phyloP scores from a whole-genome alignment of 2,113 vertebrate genomes.

The Morone chrysops region DNA sequence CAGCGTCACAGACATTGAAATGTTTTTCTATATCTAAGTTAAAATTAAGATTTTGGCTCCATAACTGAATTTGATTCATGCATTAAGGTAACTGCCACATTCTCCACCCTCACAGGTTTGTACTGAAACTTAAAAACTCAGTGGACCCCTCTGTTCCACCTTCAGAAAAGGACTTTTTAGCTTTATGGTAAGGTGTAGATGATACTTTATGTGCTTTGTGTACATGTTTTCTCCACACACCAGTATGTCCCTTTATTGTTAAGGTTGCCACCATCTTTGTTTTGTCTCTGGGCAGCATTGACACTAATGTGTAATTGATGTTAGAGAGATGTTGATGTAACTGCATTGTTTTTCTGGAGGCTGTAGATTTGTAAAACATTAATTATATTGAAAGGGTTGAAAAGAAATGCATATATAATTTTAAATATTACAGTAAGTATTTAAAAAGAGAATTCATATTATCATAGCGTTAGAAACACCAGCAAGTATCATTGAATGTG shows the following conservation, averaged over 20 bases:
- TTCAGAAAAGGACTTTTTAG: conserved; percentile 89
- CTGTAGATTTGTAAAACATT: not conserved
- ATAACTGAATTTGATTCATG: not conserved
- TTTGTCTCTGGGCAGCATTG: not conserved
- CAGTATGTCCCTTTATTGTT: not conserved
- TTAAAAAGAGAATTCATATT: not conserved
- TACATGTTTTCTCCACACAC: not conserved
- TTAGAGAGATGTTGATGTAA: not conserved
- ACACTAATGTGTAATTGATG: not conserved
- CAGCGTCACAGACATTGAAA: not conserved
- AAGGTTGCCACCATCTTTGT: not conserved
- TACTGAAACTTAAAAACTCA: conserved; percentile 89
- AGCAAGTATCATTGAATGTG: not conserved
- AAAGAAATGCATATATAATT: no score
- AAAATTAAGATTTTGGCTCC: conserved; percentile 1
- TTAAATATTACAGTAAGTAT: no score
- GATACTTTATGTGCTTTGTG: not conserved
- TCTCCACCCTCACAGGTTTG: conserved; percentile 81
- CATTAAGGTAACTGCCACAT: not conserved
- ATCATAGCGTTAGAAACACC: not conserved
- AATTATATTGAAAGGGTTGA: not conserved
- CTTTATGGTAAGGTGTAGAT: conserved; percentile 87
- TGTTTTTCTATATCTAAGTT: not conserved
- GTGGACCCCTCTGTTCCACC: conserved; percentile 80
- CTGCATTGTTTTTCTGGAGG: not conserved